Evolutionary conservation across 2,888 invertebrate genomes (phyloP), one percentile per base, ranked within the genome.

Genomic region (Hemicrepidius hirtus): DNA sequence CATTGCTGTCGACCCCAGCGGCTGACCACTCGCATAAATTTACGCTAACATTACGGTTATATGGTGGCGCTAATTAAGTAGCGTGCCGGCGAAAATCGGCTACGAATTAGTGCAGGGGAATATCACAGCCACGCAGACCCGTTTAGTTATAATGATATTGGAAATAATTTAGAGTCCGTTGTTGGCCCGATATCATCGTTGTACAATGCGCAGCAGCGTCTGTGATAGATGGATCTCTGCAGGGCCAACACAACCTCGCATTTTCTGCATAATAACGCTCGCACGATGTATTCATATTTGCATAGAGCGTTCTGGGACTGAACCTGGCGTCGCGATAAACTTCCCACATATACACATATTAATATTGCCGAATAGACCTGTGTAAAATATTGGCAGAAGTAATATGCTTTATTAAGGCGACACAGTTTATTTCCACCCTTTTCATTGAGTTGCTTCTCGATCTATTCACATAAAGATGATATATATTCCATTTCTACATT

Each of bases 161-260:
- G 64, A 70, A 70, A 70, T 81, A 81, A 80, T 80, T 80, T 80
- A 79, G 78, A 71, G 78, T 76, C 78, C 77, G 77, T 77, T 77
- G 80, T 81, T 81, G 80, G 78, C 76, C 73, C 76, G 79, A 81
- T 80, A 81, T 81, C 77, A 79, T 78, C 79, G 71, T 77, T 76
- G 75, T 78, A 80, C 77, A 79, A 79, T 80, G 75, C 77, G 74
- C 75, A 75, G 74, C 75, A 75, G 68, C 63, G 62, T 62, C 74
- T 74, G 76, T 80, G 81, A 81, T 81, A 80, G 78, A 81, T 81
- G 79, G 76, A 80, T 79, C 80, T 80, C 80, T 73, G 75, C 79
- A 80, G 80, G 77, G 77, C 57, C 60, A 72, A 66, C 70, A 69
- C 49, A 69, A 69, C 65, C 75, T 68, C 74, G 67, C 68, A 65